These are phyloP conservation scores for Ashinkailepas kermadecensis DNA, from an alignment of 2,888 invertebrate species.

Conservation along the genomic window DNA sequence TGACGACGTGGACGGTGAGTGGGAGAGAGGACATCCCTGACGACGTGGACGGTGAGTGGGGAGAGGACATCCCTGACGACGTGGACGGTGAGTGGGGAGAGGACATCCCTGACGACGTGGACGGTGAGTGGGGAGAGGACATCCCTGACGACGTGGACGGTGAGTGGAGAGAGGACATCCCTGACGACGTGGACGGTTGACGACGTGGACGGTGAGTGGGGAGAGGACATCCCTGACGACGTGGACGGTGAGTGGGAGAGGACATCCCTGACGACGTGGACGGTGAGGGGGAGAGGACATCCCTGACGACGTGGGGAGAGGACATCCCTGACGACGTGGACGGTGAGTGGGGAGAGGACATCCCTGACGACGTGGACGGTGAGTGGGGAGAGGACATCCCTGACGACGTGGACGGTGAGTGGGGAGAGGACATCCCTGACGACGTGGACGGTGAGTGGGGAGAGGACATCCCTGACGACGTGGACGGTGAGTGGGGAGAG, in stretches of 20 bases:
- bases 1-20: background rate
- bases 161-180: no score
- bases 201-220: background rate
- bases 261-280: background rate
- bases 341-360: background rate
- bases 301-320: no score
- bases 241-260: background rate
- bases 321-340: background rate
- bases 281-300: no score
- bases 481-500: background rate
- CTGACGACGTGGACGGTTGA: background rate
- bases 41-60: background rate
- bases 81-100: background rate
- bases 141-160: background rate
- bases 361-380: background rate
- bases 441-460: background rate
- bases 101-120: background rate
- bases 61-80: background rate
- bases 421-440: background rate
- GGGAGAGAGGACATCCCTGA: background rate
- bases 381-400: background rate
- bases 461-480: background rate
- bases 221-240: background rate
- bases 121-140: background rate
- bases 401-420: background rate